These are phyloP conservation scores for Chanos chanos DNA, from an alignment of 2,797 vertebrate species.

Conservation along the genomic window DNA sequence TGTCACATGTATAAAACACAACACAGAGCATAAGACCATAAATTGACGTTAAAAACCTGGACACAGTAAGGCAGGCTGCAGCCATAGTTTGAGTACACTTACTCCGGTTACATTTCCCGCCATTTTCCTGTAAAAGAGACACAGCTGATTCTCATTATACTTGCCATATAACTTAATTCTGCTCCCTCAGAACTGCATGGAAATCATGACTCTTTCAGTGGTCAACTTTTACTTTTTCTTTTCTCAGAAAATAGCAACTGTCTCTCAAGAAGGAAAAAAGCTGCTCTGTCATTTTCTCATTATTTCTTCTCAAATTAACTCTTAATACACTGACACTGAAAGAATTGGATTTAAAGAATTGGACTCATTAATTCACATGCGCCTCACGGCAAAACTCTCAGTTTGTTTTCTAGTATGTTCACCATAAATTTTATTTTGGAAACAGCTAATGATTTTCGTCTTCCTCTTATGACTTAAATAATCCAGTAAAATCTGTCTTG, in stretches of 20 bases:
- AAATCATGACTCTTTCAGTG: constrained; percentile 49
- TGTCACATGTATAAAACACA: neutral
- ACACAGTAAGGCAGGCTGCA: constrained; percentile 45
- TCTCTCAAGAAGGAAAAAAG: constrained; percentile 1
- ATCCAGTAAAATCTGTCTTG: neutral
- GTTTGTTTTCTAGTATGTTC: no score
- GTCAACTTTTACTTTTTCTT: constrained; percentile 45
- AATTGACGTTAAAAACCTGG: constrained; percentile 11
- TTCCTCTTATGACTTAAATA: constrained; percentile 13
- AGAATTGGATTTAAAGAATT: no score
- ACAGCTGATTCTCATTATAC: constrained; percentile 76
- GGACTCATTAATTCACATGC: no score
- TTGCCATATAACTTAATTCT: constrained; percentile 59
- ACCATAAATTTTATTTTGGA: no score
- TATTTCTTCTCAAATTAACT: no score
- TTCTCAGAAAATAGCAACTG: constrained; percentile 35
- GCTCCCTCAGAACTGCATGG: constrained; percentile 54
- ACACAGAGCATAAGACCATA: constrained; percentile 9
- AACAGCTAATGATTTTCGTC: constrained; percentile 24
- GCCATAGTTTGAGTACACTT: constrained; percentile 53
- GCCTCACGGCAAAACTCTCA: no score
- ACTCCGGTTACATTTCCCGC: constrained; percentile 61
- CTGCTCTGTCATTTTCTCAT: neutral
- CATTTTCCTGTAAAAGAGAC: constrained; percentile 71
- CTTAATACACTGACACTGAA: no score